Base-by-base conservation (phyloP, 2,797 vertebrate genomes). In the Brachyalestes nurse region DNA sequence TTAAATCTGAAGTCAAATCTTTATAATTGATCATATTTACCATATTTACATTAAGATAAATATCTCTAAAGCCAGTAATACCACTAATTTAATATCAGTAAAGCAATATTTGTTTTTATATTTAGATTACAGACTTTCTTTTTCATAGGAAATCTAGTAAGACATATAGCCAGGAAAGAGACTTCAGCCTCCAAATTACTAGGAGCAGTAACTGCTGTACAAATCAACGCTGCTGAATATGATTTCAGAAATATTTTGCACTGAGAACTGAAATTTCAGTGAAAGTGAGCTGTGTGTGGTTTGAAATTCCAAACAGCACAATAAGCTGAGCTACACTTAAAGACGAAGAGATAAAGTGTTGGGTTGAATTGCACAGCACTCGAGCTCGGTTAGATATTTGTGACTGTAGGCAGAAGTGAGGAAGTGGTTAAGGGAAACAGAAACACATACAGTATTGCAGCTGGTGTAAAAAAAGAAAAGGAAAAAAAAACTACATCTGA, bases 401-500 rank as follows among this genome's bases (percentile, higher is more conserved):
- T 42, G 62, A 73, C 75, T 82, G 75, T 69, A 78, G 49, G 81
- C 70, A 74, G 75, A 69, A 82, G 49, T 67, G 70, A 82, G 81
- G 85, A 87, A 87, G 83, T 87, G 85, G 83, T 86, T 85, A 72
- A 55, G 78, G 80, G 83, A 84, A 87, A 84, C 62, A 83, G 82
- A 83, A 79, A 65, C 70, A 73, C 45, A 45, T 80, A 79, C 82
- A 76, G 77, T 79, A 83, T 40, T 25, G 51, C 77, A 78, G 73
- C 62, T 78, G 47, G 45, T 66, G 77, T 80, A 72, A n/a, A n/a
- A n/a, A n/a, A n/a, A n/a, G n/a, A n/a, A n/a, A n/a, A n/a, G n/a
- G n/a, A 80, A 82, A 70, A 64, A 64, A 64, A 34, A 40, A 61
- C 83, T 47, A 38, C 71, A 80, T 75, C 79, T 57, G 77, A 81